phyloP scores from a whole-genome alignment of 2,888 invertebrate species.

The Cryptus armator region DNA sequence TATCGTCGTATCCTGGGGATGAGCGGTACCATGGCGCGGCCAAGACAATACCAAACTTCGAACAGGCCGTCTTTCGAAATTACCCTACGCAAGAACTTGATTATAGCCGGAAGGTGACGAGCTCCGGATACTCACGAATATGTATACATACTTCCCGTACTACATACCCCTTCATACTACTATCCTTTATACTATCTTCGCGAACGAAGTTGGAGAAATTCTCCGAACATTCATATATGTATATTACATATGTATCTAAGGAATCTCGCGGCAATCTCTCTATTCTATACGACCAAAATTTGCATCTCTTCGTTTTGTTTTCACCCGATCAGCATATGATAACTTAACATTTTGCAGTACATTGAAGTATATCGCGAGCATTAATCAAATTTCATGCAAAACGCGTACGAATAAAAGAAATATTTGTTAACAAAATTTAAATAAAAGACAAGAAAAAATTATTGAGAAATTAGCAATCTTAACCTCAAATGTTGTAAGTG shows the following conservation, averaged over 20 bases:
- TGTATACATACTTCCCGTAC: slow-evolving; percentile 13
- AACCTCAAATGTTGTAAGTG: no score
- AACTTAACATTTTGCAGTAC: not conserved
- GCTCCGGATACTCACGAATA: slow-evolving; percentile 28
- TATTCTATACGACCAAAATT: not conserved
- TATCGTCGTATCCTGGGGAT: slow-evolving; percentile 21
- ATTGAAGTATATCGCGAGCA: not conserved
- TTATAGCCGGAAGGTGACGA: slow-evolving; percentile 52
- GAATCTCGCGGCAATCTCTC: not conserved
- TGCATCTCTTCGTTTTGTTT: not conserved
- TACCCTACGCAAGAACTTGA: slow-evolving; percentile 63
- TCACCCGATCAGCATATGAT: not conserved
- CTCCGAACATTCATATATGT: not conserved
- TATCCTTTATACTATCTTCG: not conserved
- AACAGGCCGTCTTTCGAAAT: slow-evolving; percentile 54
- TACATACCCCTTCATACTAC: no score
- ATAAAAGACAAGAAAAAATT: not conserved
- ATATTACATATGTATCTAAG: not conserved
- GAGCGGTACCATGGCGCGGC: slow-evolving; percentile 2
- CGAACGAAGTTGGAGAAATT: slow-evolving; percentile 42
- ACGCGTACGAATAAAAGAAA: not conserved
- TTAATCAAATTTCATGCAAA: not conserved
- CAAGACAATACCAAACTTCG: slow-evolving; percentile 61
- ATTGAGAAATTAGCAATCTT: not conserved
- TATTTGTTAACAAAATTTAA: not conserved